Base-by-base conservation (phyloP, 2,797 vertebrate species). In the Lepilemur septentrionalis region DNA sequence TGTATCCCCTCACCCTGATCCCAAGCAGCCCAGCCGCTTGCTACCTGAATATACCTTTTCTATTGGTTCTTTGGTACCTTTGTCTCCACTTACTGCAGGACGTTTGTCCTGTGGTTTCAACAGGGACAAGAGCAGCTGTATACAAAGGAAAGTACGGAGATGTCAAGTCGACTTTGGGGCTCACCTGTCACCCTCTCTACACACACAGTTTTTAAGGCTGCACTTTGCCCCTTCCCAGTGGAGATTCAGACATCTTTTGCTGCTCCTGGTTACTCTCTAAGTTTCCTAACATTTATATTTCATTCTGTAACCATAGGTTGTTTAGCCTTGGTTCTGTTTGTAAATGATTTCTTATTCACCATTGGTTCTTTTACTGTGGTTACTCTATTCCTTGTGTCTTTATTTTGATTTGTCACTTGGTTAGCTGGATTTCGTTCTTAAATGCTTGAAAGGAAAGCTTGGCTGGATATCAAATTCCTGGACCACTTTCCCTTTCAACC, bases 351-450 rank as follows among this genome's bases (percentile, higher is more conserved):
- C 32, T 79, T 83, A 2, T 48, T 93, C 14, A 10, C 35, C 4
- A 5, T 35, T 63, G 23, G 22, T 59, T 92, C 63, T 96, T 79
- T 80, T 32, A n/a, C 15, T n/a, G 43, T 43, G 59, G 25, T 46
- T 84, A 18, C 75, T 63, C 35, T 38, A 30, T 28, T 85, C 32
- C 65, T 73, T 67, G 8, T 73, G 84, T 80, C 76, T 92, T 89
- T 76, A 65, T 78, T 89, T 93, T 86, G 85, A 83, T 93, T 67
- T 80, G 82, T 93, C 38, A 28, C 20, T 89, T 59, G 43, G 46
- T 93, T 96, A 52, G 59, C 90, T 91, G 50, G 18, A 25, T 90
- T 88, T 97, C 70, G 20, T 90, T 87, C 80, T 81, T 65, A 76
- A 85, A 91, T 35, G 25, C 48, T 76, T 50, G 61, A 90, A 90